Conservation (phyloP, 1,140 invertebrate genomes). For the Drosophila nasuta region DNA sequence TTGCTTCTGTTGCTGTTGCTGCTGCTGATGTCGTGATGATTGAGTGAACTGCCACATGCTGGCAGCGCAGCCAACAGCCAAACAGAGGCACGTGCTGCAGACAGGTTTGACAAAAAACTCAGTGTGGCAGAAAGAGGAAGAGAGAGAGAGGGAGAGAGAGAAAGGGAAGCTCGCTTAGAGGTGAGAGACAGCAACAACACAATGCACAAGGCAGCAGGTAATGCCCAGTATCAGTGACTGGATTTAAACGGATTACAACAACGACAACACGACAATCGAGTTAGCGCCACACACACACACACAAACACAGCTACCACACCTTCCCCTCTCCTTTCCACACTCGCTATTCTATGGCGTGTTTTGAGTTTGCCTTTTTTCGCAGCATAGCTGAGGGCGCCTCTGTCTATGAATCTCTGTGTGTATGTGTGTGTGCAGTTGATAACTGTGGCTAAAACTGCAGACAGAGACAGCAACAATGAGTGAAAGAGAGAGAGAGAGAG, state of each 20-base stretch:
- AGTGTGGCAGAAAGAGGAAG: slow-evolving; percentile 41
- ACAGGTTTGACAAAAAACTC: slow-evolving; percentile 82
- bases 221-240: slow-evolving; percentile 79
- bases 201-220: slow-evolving; percentile 58
- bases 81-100: slow-evolving; percentile 71
- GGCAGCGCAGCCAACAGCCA: slow-evolving; percentile 25
- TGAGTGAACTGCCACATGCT: slow-evolving; percentile 82
- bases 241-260: slow-evolving; percentile 82
- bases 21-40: slow-evolving; percentile 71
- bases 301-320: neutral
- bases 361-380: slow-evolving; percentile 36
- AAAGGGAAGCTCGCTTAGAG: neutral
- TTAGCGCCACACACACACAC: slow-evolving; percentile 62
- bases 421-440: slow-evolving; percentile 36
- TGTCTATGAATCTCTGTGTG: slow-evolving; percentile 11
- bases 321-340: neutral
- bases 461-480: neutral
- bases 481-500: neutral
- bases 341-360: slow-evolving; percentile 28
- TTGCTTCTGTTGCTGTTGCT: slow-evolving; percentile 42
- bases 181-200: slow-evolving; percentile 7
- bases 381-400: slow-evolving; percentile 28
- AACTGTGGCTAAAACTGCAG: slow-evolving; percentile 42
- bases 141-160: no score
- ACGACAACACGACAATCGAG: slow-evolving; percentile 76